Evolutionary conservation across 1,140 invertebrate species (phyloP).

Genomic region (Anastatus disparis): DNA sequence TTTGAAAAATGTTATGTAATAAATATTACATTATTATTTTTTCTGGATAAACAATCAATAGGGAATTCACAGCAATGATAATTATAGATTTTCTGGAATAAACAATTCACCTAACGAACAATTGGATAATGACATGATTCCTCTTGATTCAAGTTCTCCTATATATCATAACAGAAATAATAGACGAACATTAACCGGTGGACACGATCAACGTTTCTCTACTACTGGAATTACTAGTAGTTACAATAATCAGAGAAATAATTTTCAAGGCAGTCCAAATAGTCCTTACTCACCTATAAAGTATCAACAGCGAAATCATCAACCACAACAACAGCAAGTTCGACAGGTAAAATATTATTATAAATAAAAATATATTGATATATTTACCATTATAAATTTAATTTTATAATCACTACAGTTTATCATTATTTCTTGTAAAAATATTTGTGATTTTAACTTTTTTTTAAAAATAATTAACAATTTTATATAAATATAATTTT

Average conservation of each 20-base stretch:
- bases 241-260: conserved; percentile 5
- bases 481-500: no score
- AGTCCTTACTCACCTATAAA: neutral
- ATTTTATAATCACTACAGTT: no score
- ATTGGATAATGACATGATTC: neutral
- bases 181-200: neutral
- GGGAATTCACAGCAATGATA: neutral
- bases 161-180: neutral
- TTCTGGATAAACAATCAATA: no score
- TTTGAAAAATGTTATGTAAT: no score
- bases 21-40: no score
- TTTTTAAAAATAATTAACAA: no score
- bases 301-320: conserved; percentile 7
- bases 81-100: neutral
- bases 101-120: neutral
- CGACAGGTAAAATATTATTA: neutral
- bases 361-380: no score
- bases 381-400: no score
- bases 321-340: neutral
- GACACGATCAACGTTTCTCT: neutral
- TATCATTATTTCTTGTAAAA: no score
- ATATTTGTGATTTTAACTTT: no score
- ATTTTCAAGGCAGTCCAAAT: conserved; percentile 1
- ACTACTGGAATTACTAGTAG: neutral
- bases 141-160: conserved; percentile 10